Evolutionary conservation across 64 coral and sea anemone genomes (phyloP).

Genomic region (Catalaphyllia jardinei): DNA sequence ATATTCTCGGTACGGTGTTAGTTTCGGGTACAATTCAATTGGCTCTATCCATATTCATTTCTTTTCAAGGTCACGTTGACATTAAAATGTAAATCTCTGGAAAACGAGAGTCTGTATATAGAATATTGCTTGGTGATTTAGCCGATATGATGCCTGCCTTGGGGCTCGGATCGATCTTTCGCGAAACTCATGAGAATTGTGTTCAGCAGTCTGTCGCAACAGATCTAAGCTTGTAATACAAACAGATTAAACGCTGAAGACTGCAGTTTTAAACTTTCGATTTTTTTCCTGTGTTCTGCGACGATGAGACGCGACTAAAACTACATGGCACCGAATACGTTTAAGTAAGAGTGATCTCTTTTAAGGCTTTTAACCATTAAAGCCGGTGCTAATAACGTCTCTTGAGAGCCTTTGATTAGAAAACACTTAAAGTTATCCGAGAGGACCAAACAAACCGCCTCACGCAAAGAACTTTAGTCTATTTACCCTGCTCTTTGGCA

Average conservation of each 20-base stretch:
- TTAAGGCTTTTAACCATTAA: conserved; percentile 24
- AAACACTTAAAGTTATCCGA: conserved; percentile 43
- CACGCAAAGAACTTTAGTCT: conserved; percentile 30
- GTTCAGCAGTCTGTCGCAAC: not conserved
- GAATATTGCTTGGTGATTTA: not conserved
- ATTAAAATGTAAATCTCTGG: not conserved
- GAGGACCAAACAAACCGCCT: conserved; percentile 65
- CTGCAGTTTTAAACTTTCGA: not conserved
- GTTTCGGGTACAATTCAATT: not conserved
- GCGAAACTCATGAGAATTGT: not conserved
- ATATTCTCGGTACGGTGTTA: not conserved
- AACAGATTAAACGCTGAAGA: not conserved
- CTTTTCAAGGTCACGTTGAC: not conserved
- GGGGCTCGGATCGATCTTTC: not conserved
- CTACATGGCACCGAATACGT: not conserved
- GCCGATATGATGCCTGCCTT: not conserved
- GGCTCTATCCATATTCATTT: not conserved
- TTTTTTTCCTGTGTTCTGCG: not conserved
- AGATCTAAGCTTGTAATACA: not conserved
- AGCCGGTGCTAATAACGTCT: conserved; percentile 31
- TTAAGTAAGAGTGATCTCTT: not conserved
- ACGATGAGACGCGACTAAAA: not conserved
- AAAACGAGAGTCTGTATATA: not conserved
- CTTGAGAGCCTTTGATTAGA: conserved; percentile 36
- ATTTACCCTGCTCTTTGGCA: conserved; percentile 35